Evolutionary conservation across 1,140 invertebrate species (phyloP).

Genomic region (Plectrocnemia conspersa): DNA sequence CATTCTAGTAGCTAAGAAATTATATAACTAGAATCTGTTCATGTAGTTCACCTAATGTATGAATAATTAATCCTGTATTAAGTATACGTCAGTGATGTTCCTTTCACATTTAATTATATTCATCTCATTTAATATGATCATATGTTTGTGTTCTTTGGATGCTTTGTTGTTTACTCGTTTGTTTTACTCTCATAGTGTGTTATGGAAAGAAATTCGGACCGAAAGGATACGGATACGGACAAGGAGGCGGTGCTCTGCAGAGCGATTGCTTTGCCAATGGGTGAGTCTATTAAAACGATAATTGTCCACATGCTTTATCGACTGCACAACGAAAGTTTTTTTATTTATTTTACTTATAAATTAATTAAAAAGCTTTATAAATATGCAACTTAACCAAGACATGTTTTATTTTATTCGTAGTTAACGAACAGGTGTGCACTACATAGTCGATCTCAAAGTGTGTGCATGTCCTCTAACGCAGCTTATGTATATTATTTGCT

Average conservation of each 20-base stretch:
- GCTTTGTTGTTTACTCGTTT: conserved; percentile 26
- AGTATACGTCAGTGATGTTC: too few relatives aligned
- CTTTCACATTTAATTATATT: neutral
- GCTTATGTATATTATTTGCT: conserved; percentile 38
- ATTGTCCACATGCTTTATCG: conserved; percentile 8
- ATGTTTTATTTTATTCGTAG: neutral
- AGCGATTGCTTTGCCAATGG: conserved; percentile 74
- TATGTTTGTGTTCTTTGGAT: conserved; percentile 29
- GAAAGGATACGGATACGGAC: conserved; percentile 90
- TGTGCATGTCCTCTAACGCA: conserved; percentile 19
- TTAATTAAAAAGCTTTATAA: neutral
- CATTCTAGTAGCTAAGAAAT: too few relatives aligned
- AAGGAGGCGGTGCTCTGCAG: conserved; percentile 85
- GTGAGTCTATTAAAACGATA: conserved; percentile 53
- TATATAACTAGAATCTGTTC: too few relatives aligned
- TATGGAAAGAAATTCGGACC: conserved; percentile 92
- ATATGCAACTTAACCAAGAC: neutral
- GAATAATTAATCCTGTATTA: too few relatives aligned
- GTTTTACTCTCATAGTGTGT: conserved; percentile 64
- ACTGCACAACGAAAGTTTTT: conserved; percentile 4
- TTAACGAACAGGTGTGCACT: neutral
- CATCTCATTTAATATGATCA: neutral
- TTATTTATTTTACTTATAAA: neutral
- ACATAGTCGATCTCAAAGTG: conserved; percentile 5
- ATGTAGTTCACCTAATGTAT: too few relatives aligned